phyloP scores from a whole-genome alignment of 2,888 invertebrate species.

The Cerceris rybyensis region DNA sequence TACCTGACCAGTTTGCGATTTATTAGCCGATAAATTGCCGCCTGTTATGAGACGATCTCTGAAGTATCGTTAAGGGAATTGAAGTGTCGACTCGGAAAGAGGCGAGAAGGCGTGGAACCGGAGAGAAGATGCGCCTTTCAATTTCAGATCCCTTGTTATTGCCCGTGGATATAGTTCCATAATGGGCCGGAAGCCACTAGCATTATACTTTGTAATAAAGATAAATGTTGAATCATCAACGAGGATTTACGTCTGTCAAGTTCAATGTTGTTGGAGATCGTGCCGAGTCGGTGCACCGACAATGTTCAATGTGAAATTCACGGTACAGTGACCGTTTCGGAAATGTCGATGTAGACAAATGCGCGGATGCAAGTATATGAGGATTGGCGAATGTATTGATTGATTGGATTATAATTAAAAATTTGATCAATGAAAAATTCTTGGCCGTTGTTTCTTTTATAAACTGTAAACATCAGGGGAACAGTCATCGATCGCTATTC shows the following conservation, averaged over 20 bases:
- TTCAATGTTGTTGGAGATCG: neutral
- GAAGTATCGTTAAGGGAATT: constrained; percentile 41
- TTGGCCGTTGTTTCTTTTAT: too few species aligned
- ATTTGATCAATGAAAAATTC: too few species aligned
- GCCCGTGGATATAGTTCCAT: constrained; percentile 9
- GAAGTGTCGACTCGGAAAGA: constrained; percentile 38
- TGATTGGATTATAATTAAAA: too few species aligned
- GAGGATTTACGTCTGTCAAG: constrained; percentile 30
- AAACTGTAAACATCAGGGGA: too few species aligned
- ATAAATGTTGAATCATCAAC: constrained; percentile 32
- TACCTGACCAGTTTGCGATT: constrained; percentile 75
- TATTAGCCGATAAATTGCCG: constrained; percentile 76
- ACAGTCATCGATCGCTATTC: too few species aligned
- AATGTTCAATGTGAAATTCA: too few species aligned
- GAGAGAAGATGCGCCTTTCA: constrained; percentile 30
- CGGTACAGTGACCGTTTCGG: too few species aligned
- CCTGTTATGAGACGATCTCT: constrained; percentile 62
- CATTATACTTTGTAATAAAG: constrained; percentile 51
- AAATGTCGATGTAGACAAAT: too few species aligned
- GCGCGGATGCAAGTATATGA: too few species aligned
- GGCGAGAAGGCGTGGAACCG: constrained; percentile 5
- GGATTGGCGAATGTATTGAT: too few species aligned
- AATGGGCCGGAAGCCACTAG: constrained; percentile 30
- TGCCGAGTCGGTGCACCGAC: too few species aligned
- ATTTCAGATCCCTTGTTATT: constrained; percentile 36